Evolutionary conservation across 2,888 invertebrate species (phyloP).

Genomic region (Agonopterix subpropinquella): DNA sequence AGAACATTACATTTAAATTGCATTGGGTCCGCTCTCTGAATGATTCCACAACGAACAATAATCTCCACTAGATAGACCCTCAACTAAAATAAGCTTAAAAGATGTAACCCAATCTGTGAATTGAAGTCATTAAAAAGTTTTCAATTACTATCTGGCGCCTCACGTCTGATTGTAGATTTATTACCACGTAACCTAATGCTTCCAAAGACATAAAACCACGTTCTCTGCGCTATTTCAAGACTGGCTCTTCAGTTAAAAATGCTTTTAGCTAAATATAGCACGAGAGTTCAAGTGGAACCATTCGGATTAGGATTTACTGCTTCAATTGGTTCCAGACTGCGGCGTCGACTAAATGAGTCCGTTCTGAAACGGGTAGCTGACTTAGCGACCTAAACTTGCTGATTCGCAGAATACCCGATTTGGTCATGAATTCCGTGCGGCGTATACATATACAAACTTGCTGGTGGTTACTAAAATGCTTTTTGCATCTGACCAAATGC

Average conservation of each 20-base stretch:
- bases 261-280: constrained; percentile 4
- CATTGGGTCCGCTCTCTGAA: too few species aligned
- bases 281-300: constrained; percentile 25
- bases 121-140: neutral
- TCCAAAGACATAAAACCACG: too few species aligned
- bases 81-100: too few species aligned
- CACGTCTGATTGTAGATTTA: neutral
- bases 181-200: neutral
- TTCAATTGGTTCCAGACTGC: constrained; percentile 22
- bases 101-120: too few species aligned
- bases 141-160: neutral
- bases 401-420: neutral
- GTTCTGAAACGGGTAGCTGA: neutral
- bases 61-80: too few species aligned
- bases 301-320: constrained; percentile 26
- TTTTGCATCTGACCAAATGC: neutral
- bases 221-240: neutral
- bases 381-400: neutral
- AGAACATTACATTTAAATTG: too few species aligned
- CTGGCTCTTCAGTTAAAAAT: neutral
- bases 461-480: too few species aligned
- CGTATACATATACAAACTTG: neutral
- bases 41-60: too few species aligned
- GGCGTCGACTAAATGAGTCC: constrained; percentile 2
- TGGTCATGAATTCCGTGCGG: neutral